Evolutionary conservation across 1,140 invertebrate species (phyloP), one percentile per base, ranked within the genome.

Genomic region (Lepidurus apus): DNA sequence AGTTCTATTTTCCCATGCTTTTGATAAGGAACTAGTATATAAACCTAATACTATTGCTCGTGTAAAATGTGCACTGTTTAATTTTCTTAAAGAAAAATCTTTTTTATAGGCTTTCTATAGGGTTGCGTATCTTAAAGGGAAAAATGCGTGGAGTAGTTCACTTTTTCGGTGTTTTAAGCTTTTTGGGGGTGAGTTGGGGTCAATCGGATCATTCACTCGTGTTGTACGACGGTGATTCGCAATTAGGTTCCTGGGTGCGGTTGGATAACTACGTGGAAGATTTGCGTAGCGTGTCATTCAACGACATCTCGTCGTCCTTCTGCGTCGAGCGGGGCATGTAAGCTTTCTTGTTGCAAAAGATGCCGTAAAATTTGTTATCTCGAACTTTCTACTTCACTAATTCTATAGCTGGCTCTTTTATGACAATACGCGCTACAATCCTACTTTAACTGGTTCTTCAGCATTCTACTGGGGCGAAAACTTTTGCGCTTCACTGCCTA

Each of bases 401-500:
- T 26, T 79, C 73, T 74, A 34, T 26, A 79, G 78, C 24, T 79
- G 78, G 78, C 78, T 79, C 24, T 9, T 79, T 7, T 79, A 79
- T 34, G 78, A 79, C 65, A 43, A 79, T 34, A 43, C 78, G 10
- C 74, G 43, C 42, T 79, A 79, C 43, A 79, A 79, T 26, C 43
- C 21, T 21, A 26, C 13, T 44, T 74, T 47, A 13, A 42, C 73
- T 17, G 78, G 78, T 34, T 26, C 42, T 34, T 79, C 78, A 7
- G 73, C 73, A 26, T 79, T 79, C 21, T 79, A 74, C n/a, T 79
- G 78, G 78, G 78, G 78, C 43, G 74, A 74, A 42, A 74, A 79
- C 43, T 79, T 44, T n/a, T 79, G 78, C 43, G 24, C 43, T 17
- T 45, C 43, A 34, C 43, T 79, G 42, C 78, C 78, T 5, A 45